Conservation (phyloP, 2,888 invertebrate genomes). For the Parasteatoda lunata region DNA sequence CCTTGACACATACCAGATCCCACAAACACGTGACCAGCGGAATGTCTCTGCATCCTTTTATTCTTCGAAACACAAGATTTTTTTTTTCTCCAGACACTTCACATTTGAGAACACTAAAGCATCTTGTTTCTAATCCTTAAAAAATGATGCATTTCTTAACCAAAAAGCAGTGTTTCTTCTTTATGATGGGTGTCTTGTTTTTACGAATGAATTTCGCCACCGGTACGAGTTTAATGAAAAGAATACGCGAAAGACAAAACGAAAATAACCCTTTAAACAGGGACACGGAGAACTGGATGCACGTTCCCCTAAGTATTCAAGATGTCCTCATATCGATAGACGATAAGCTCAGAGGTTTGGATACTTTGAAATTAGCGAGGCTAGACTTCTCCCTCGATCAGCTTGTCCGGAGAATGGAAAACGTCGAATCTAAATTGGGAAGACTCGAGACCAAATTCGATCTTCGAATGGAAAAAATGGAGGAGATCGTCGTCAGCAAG, state of each 20-base stretch:
- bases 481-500: conserved; percentile 64
- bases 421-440: conserved; percentile 75
- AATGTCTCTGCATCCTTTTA: conserved; percentile 24
- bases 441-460: conserved; percentile 73
- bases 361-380: conserved; percentile 71
- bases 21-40: conserved; percentile 38
- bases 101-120: neutral
- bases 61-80: neutral
- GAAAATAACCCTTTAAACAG: conserved; percentile 23
- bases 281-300: conserved; percentile 28
- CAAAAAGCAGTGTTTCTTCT: neutral
- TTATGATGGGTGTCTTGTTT: neutral
- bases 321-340: conserved; percentile 69
- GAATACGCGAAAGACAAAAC: conserved; percentile 43
- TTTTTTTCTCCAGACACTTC: neutral
- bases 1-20: conserved; percentile 54
- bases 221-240: conserved; percentile 41
- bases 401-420: conserved; percentile 75
- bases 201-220: neutral
- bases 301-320: conserved; percentile 43
- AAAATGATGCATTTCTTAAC: neutral
- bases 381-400: conserved; percentile 74
- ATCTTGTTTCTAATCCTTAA: neutral
- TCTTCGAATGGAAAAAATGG: conserved; percentile 64
- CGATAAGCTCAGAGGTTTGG: conserved; percentile 67